Base-by-base conservation (phyloP, 1,140 invertebrate species). In the Apis dorsata region DNA sequence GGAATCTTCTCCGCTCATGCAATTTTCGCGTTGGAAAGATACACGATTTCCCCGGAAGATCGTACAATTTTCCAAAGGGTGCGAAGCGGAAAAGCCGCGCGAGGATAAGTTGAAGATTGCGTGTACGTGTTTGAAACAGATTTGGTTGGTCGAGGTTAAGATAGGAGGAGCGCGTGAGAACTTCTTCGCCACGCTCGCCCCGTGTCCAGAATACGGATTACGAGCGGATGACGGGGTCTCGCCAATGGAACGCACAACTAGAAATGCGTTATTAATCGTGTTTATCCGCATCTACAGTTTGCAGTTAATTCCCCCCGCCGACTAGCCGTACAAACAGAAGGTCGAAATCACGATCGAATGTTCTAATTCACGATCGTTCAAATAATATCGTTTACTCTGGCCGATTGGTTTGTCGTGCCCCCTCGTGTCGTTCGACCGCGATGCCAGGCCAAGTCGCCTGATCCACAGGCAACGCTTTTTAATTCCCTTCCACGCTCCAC, bases 201-300 rank as follows among this genome's bases (percentile, higher is more conserved):
- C n/a, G 55, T 70, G 77, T 57, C 21, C 63, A 8, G 55, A 76
- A 69, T 77, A 68, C 55, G 65, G 53, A 81, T 77, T 77, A 28
- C 63, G 10, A 59, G 49, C 71, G 62, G 24, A 28, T 34, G 51
- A 24, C 17, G 51, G 17, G 1, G 57, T 65, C 59, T 68, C 65
- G 24, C 1, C 74, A 7, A 19, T 55, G 15, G 4, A 13, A 7
- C 7, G 44, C 76, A 4, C 73, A 34, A 77, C 49, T 60, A 24
- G 55, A 77, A 44, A 77, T 12, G 49, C 24, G 19, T 24, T 69
- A 81, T 81, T 81, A 70, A 77, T 82, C 80, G 44, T 82, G 74
- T 82, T 82, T 82, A 77, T 77, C 17, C 65, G 62, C 34, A n/a
- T 53, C 65, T 28, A 17, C 34, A 55, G 80, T 69, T 77, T 82